Evolutionary conservation across 2,113 vertebrate genomes (phyloP), one percentile per base, ranked within the genome.

Genomic region (Parus major): DNA sequence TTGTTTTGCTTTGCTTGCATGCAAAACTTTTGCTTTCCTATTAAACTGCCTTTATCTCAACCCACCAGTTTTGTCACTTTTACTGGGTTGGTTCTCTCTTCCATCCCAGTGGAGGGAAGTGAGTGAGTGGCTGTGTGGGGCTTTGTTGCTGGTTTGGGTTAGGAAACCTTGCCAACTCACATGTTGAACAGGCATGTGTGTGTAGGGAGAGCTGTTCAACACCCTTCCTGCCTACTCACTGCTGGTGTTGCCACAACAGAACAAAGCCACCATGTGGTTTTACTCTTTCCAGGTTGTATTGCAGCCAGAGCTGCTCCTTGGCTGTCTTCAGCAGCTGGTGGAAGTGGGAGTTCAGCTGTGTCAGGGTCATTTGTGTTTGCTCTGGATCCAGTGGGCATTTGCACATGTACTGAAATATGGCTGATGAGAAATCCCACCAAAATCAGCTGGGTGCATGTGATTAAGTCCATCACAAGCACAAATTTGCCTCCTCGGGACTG

Each of bases 211-310:
- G 41, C 15, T 17, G 42, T 31, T 84, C 42, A 66, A 10, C 35
- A 55, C 50, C 29, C 29, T 55, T 85, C 49, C 44, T 75, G 52
- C 13, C 42, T 81, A 11, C 35, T 53, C 35, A 31, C n/a, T 64
- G 72, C 61, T 78, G 41, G 15, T 39, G 42, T 50, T 84, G 36
- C 23, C 49, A 29, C 35, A 71, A 69, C 14, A 90, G 39, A 79
- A 20, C 6, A 65, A 83, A 78, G 10, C 15, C 21, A 60, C 16
- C 0, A 2, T 0, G 0, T 12, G 3, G 12, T 63, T 84, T 81
- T 50, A 7, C 27, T 81, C 56, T 89, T 25, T 42, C 14, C 39
- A 63, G 28, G 13, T 57, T 55, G 5, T 39, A 7, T 5, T 78
- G 24, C 33, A 75, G 35, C 10, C 1, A 7, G 31, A 79, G 49